phyloP scores from a whole-genome alignment of 2,888 invertebrate genomes.

The Apomyelois bistriatella region DNA sequence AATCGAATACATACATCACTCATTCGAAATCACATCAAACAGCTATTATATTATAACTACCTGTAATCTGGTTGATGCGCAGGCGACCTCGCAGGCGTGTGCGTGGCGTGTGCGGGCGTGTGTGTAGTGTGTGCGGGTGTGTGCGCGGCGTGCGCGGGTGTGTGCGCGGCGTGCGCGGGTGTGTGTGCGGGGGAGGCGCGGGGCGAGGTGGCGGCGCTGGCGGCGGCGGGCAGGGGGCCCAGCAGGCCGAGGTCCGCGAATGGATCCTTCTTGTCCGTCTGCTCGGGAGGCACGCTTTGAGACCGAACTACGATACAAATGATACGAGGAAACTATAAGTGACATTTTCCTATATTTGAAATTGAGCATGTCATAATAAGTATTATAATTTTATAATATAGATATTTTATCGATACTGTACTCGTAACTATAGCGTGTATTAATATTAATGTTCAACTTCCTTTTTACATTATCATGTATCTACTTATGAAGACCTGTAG shows the following conservation, averaged over 20 bases:
- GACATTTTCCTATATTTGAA: too few relatives aligned
- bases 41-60: conserved; percentile 28
- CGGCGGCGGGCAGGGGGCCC: conserved; percentile 29
- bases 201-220: conserved; percentile 32
- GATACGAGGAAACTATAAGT: too few relatives aligned
- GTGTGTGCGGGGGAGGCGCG: conserved; percentile 60
- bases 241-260: conserved; percentile 84
- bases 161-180: conserved; percentile 23
- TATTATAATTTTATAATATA: too few relatives aligned
- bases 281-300: conserved; percentile 57
- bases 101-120: conserved; percentile 49
- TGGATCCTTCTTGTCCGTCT: conserved; percentile 81
- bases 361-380: too few relatives aligned
- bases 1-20: too few relatives aligned
- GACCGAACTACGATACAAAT: conserved; percentile 39
- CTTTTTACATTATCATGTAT: too few relatives aligned
- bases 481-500: too few relatives aligned
- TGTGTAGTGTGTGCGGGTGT: conserved; percentile 58
- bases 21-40: too few relatives aligned
- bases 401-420: too few relatives aligned
- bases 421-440: too few relatives aligned
- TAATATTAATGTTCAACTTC: too few relatives aligned
- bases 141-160: conserved; percentile 27
- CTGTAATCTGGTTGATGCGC: conserved; percentile 72
- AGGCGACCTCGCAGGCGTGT: conserved; percentile 59